A percentile compares a stretch with the other conserved stretches of the same genome.
phyloP scores from a whole-genome alignment of 2,797 vertebrate species.

The Antennarius maculatus region DNA sequence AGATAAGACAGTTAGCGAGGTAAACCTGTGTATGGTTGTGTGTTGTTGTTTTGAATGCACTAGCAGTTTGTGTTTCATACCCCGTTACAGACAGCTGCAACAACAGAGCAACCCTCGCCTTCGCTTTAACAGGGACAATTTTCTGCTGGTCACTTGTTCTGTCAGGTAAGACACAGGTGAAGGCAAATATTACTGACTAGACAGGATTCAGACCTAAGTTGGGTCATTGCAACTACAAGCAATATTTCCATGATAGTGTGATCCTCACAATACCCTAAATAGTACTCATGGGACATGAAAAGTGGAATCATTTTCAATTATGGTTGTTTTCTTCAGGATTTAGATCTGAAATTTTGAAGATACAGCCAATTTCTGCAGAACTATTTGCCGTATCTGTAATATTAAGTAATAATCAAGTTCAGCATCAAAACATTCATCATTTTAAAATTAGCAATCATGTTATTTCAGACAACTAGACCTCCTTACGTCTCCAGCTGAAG shows the following conservation, averaged over 20 bases:
- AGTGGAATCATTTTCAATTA: too few relatives aligned
- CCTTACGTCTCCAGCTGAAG: slow-evolving; percentile 90
- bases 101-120: slow-evolving; percentile 87
- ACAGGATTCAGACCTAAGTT: background rate
- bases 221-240: too few relatives aligned
- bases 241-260: too few relatives aligned
- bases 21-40: background rate
- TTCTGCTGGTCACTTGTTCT: slow-evolving; percentile 91
- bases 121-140: slow-evolving; percentile 81
- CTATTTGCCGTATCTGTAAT: background rate
- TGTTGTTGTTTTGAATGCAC: background rate
- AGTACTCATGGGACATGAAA: too few relatives aligned
- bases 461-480: background rate
- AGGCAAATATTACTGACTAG: background rate
- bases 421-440: background rate
- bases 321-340: too few relatives aligned
- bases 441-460: background rate
- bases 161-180: slow-evolving; percentile 39
- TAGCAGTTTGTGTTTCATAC: slow-evolving; percentile 77
- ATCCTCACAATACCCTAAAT: too few relatives aligned
- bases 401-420: background rate
- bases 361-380: background rate
- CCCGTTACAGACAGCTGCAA: slow-evolving; percentile 90
- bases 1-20: background rate
- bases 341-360: too few relatives aligned